phyloP scores from a whole-genome alignment of 2,888 invertebrate genomes.

The Agrochola lota region DNA sequence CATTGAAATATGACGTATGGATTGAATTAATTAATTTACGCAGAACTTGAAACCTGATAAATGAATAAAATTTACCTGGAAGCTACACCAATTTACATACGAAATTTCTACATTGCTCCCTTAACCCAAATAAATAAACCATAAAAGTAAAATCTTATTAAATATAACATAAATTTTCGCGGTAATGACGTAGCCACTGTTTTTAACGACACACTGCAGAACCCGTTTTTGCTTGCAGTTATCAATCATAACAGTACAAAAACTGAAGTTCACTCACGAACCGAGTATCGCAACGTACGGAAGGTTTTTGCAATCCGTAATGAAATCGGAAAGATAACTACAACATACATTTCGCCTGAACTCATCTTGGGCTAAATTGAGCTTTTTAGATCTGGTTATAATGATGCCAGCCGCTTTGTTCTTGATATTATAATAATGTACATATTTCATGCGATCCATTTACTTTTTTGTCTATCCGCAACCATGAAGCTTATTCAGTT shows the following conservation, averaged over 20 bases:
- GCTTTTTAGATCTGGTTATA: constrained; percentile 65
- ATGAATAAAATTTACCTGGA: constrained; percentile 19
- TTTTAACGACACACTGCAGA: constrained; percentile 49
- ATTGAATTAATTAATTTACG: constrained; percentile 15
- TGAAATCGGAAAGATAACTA: constrained; percentile 54
- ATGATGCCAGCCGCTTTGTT: constrained; percentile 72
- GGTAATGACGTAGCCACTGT: constrained; percentile 50
- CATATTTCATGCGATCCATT: constrained; percentile 74
- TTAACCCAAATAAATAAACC: constrained; percentile 56
- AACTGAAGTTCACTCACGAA: constrained; percentile 53
- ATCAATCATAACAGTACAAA: constrained; percentile 69
- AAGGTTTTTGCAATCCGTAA: constrained; percentile 53
- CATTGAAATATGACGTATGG: constrained; percentile 9
- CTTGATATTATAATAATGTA: constrained; percentile 73
- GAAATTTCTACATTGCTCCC: constrained; percentile 5
- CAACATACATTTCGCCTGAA: constrained; percentile 46
- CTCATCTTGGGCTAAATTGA: constrained; percentile 57
- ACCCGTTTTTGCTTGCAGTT: constrained; percentile 62
- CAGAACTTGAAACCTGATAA: constrained; percentile 22
- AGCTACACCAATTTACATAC: constrained; percentile 16
- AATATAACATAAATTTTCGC: constrained; percentile 54
- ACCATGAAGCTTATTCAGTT: constrained; percentile 69
- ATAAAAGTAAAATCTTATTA: constrained; percentile 53
- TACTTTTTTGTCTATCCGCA: constrained; percentile 72
- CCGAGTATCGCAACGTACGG: constrained; percentile 24